Evolutionary conservation across 2,888 invertebrate genomes (phyloP).

Genomic region (Epinotia bilunana): DNA sequence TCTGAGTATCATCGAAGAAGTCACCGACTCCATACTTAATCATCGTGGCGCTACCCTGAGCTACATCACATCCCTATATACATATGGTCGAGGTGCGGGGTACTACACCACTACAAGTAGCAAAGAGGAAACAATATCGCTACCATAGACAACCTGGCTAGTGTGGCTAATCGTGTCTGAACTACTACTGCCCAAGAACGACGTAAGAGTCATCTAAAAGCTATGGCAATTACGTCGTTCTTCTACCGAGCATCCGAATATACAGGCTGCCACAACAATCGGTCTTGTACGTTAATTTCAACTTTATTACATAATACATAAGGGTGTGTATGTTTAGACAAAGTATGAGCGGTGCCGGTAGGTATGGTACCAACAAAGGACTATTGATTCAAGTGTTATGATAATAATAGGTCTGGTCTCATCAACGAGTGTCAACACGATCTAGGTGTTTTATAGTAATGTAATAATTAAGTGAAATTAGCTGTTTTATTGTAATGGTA

Average conservation of each 20-base stretch:
- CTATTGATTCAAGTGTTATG: constrained; percentile 33
- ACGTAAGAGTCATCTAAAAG: not conserved
- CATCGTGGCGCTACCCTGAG: too few relatives aligned
- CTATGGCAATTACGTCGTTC: not conserved
- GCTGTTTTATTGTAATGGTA: constrained; percentile 23
- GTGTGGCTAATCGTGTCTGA: constrained; percentile 29
- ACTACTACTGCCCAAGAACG: not conserved
- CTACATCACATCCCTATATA: too few relatives aligned
- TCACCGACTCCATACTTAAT: too few relatives aligned
- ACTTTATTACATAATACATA: not conserved
- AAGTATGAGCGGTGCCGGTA: not conserved
- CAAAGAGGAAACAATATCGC: not conserved
- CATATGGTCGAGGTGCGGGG: too few relatives aligned
- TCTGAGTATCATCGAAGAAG: too few relatives aligned
- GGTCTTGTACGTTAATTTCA: not conserved
- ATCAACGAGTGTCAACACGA: constrained; percentile 29
- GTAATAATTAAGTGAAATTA: constrained; percentile 26
- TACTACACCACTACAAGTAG: too few relatives aligned
- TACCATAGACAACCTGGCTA: constrained; percentile 19
- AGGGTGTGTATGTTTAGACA: not conserved
- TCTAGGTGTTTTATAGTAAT: constrained; percentile 25
- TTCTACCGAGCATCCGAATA: not conserved
- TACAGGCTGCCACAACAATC: not conserved
- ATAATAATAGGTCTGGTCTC: constrained; percentile 32
- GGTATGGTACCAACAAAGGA: not conserved